Percentiles rank a stretch among this genome's conserved stretches.
Conservation (phyloP, 1,140 invertebrate genomes). For the Apis cerana region DNA sequence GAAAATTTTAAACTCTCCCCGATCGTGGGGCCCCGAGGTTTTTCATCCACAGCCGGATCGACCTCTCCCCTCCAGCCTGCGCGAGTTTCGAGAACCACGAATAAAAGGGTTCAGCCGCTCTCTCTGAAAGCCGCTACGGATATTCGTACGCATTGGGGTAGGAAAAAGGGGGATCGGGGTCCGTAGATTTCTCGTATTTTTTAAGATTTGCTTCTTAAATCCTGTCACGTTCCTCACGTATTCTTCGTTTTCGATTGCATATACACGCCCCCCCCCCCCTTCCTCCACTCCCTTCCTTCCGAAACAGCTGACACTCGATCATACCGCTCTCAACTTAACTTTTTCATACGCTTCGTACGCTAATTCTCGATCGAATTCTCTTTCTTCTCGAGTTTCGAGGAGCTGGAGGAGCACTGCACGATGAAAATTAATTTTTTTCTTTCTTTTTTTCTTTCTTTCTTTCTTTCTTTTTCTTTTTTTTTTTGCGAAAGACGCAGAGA, state of each 20-base stretch:
- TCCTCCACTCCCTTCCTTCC: background rate
- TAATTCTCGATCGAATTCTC: too few relatives aligned
- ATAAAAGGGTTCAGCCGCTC: constrained; percentile 73
- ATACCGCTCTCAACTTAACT: background rate
- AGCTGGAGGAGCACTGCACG: too few relatives aligned
- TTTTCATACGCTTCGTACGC: too few relatives aligned
- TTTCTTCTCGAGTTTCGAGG: too few relatives aligned
- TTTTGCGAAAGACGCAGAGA: too few relatives aligned
- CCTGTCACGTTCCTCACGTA: constrained; percentile 74
- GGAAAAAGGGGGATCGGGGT: constrained; percentile 61
- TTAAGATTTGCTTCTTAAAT: constrained; percentile 80
- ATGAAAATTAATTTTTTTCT: too few relatives aligned
- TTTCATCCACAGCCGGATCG: constrained; percentile 56
- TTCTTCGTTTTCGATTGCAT: constrained; percentile 34
- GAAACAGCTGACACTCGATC: too few relatives aligned
- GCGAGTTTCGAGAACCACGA: constrained; percentile 77
- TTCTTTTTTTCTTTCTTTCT: too few relatives aligned
- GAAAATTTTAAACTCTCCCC: constrained; percentile 78
- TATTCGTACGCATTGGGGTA: constrained; percentile 40
- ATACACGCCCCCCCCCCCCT: background rate
- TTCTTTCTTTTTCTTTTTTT: too few relatives aligned
- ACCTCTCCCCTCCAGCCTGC: constrained; percentile 51
- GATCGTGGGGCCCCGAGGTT: constrained; percentile 9
- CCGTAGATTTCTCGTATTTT: constrained; percentile 79
- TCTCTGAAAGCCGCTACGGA: constrained; percentile 67